Evolutionary conservation across 2,113 vertebrate species (phyloP).

Genomic region (Brachyhypopomus gauderio): DNA sequence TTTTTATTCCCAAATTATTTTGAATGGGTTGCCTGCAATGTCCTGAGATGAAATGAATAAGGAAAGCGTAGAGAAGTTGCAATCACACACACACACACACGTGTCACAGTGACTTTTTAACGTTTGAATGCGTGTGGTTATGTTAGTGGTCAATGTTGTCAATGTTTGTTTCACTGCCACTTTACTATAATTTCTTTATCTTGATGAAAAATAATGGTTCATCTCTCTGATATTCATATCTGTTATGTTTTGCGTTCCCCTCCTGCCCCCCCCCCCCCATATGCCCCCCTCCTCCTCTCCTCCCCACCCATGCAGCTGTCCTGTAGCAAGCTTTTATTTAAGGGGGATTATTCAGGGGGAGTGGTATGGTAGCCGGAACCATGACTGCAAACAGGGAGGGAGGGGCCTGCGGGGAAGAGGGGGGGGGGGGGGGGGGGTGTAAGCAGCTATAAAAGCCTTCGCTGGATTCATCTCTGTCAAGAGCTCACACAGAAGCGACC

Average conservation of each 20-base stretch:
- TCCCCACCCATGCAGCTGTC: slow-evolving; percentile 26
- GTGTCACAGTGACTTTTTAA: neutral
- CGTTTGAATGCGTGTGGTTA: neutral
- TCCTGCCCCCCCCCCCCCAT: slow-evolving; percentile 2
- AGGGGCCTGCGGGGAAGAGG: slow-evolving; percentile 46
- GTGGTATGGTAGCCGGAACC: slow-evolving; percentile 64
- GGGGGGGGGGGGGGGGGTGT: slow-evolving; percentile 54
- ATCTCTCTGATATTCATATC: neutral
- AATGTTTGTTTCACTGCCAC: neutral
- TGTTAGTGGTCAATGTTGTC: neutral
- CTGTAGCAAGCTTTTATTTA: slow-evolving; percentile 69
- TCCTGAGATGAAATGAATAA: neutral
- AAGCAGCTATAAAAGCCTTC: slow-evolving; percentile 69
- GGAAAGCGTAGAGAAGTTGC: neutral
- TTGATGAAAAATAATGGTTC: neutral
- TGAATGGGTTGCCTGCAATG: neutral
- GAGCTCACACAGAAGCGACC: slow-evolving; percentile 51
- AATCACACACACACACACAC: neutral
- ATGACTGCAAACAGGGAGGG: slow-evolving; percentile 54
- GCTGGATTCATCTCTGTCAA: slow-evolving; percentile 59
- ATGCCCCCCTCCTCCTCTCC: slow-evolving; percentile 33
- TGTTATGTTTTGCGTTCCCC: slow-evolving; percentile 1
- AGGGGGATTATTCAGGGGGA: slow-evolving; percentile 62
- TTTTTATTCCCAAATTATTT: neutral
- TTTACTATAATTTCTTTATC: neutral